Base-by-base conservation (phyloP, 2,888 invertebrate genomes). In the Apodemia hepburni region DNA sequence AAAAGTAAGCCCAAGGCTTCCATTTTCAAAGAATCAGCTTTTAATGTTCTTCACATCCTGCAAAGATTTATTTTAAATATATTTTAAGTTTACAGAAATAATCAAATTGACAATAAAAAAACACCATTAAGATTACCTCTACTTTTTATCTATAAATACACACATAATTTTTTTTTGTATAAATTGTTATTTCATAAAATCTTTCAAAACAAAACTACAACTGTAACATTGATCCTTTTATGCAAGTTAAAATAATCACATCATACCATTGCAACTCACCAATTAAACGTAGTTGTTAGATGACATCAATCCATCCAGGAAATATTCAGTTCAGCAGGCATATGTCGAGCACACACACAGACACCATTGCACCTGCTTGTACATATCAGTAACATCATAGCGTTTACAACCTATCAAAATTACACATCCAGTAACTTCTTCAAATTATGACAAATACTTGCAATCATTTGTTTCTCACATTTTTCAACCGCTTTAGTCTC, bases 201-300 rank as follows among this genome's bases (percentile, higher is more conserved):
- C 54, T n/a, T 29, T 57, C 54, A 57, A 57, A 57, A 57, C 54
- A 57, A 57, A 54, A 29, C 12, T 54, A 29, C 7, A 29, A 29
- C 54, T 27, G 27, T 29, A 54, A 12, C 57, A 57, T 6, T 57
- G 29, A 29, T 57, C 27, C 57, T 57, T 57, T 57, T 57, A 57
- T 57, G 15, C 57, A 29, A 57, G 29, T 61, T 51, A 61, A 65
- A 60, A 61, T 65, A 67, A 65, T 65, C 68, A 65, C 66, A 64
- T 62, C 75, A 74, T 72, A 72, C 73, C 72, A 70, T 71, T 66
- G 66, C 71, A 73, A 75, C 75, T 75, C 75, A 75, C 74, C 74
- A 74, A 72, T 66, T 69, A 63, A 68, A 66, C 18, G 54, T n/a
- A 54, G 38, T 38, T 61, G 47, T 49, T 33, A 58, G 49, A 47